Conservation (phyloP, 2,888 invertebrate species). For the Ennomos erosarius region DNA sequence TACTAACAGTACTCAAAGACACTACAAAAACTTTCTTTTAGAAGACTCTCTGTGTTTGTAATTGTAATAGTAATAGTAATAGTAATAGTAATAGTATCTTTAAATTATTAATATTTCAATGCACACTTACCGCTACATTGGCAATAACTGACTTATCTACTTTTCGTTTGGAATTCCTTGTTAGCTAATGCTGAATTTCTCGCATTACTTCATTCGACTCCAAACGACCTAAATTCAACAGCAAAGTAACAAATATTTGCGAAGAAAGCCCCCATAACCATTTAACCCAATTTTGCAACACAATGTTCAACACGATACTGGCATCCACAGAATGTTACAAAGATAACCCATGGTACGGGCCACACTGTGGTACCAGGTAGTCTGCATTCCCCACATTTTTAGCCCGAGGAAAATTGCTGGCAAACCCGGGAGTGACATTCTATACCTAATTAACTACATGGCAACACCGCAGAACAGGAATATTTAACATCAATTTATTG, state of each 20-base stretch:
- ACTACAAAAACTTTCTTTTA: too few species aligned
- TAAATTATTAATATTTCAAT: too few species aligned
- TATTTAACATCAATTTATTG: constrained; percentile 36
- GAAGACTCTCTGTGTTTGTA: too few species aligned
- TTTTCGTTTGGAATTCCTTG: too few species aligned
- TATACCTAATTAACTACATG: constrained; percentile 43
- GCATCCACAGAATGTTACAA: constrained; percentile 36
- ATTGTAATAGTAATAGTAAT: too few species aligned
- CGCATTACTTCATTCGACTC: not conserved
- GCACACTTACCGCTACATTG: too few species aligned
- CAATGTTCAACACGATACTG: constrained; percentile 33
- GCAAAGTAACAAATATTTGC: constrained; percentile 25
- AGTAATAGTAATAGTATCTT: too few species aligned
- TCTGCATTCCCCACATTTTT: constrained; percentile 41
- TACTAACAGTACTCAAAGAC: too few species aligned
- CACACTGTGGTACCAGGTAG: constrained; percentile 31
- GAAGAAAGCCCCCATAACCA: constrained; percentile 29
- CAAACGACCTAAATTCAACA: constrained; percentile 6
- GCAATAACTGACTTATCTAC: too few species aligned
- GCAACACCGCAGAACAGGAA: constrained; percentile 30
- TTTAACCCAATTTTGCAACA: constrained; percentile 32
- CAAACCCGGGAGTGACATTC: constrained; percentile 39
- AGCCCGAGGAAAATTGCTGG: constrained; percentile 32
- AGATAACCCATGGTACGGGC: constrained; percentile 39
- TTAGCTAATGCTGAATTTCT: too few species aligned